Evolutionary conservation across 2,113 vertebrate genomes (phyloP).

Genomic region (Copsychus sechellarum): DNA sequence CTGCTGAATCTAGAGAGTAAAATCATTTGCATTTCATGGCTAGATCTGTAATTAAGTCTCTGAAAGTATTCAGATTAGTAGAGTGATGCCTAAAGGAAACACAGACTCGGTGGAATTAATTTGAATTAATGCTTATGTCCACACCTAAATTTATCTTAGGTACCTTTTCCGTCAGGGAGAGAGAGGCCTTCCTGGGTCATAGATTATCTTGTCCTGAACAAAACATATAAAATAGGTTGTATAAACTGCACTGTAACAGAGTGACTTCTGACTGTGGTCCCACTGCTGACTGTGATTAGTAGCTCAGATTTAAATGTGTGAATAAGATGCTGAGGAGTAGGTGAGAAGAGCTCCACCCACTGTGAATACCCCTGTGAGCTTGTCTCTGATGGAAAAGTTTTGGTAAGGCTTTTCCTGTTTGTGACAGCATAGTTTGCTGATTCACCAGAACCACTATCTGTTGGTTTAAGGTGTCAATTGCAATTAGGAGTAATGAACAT

Average conservation of each 20-base stretch:
- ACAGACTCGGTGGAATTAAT: not conserved
- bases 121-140: not conserved
- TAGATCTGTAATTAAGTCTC: not conserved
- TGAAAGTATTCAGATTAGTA: not conserved
- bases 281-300: not conserved
- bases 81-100: not conserved
- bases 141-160: not conserved
- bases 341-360: not conserved
- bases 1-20: not conserved
- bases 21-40: not conserved
- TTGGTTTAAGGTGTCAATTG: not conserved
- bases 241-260: not conserved
- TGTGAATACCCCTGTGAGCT: accelerated
- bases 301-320: not conserved
- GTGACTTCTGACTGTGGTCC: not conserved
- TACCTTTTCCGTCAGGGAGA: not conserved
- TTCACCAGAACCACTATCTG: not conserved
- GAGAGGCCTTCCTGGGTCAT: not conserved
- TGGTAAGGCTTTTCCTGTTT: conserved; percentile 25
- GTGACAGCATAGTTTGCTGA: not conserved
- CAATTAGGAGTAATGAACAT: not conserved
- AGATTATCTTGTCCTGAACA: not conserved
- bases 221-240: not conserved
- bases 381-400: not conserved
- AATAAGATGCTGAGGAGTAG: not conserved